Percentiles rank a stretch among this genome's conserved stretches.
Conservation (phyloP, 2,797 vertebrate genomes). For the Pangasius krempfi region DNA sequence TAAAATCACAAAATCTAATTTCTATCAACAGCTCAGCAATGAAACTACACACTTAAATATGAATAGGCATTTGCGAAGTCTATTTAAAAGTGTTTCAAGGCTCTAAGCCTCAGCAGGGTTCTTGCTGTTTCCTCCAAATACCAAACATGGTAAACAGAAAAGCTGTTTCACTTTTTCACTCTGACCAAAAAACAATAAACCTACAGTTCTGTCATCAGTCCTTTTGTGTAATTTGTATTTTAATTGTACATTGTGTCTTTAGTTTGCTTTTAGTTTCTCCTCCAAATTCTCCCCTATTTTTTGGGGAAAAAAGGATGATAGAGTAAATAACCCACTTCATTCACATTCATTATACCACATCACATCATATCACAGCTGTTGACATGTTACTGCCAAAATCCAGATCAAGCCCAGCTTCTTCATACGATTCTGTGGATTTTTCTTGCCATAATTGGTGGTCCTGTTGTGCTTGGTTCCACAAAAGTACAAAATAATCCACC, state of each 20-base stretch:
- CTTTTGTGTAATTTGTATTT: neutral
- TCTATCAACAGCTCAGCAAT: neutral
- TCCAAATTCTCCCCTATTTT: no score
- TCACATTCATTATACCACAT: neutral
- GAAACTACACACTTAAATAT: neutral
- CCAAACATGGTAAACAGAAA: neutral
- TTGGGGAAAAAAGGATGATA: no score
- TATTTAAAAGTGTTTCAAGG: neutral
- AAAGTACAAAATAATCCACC: neutral
- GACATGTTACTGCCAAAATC: neutral
- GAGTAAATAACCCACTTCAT: no score
- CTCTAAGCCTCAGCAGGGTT: neutral
- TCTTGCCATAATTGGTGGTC: neutral
- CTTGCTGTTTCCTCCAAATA: neutral
- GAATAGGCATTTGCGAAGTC: neutral
- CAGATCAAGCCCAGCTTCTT: neutral
- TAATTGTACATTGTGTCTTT: neutral
- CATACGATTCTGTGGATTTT: neutral
- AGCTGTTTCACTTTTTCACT: neutral
- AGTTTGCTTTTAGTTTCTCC: no score
- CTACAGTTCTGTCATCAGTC: neutral
- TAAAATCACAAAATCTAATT: no score
- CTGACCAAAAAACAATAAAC: neutral
- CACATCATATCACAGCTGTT: neutral
- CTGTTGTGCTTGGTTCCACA: neutral